A percentile compares a stretch with the other conserved stretches of the same genome.
These are phyloP conservation scores for Athalia rosae DNA, from an alignment of 2,888 invertebrate species.

Conservation along the genomic window DNA sequence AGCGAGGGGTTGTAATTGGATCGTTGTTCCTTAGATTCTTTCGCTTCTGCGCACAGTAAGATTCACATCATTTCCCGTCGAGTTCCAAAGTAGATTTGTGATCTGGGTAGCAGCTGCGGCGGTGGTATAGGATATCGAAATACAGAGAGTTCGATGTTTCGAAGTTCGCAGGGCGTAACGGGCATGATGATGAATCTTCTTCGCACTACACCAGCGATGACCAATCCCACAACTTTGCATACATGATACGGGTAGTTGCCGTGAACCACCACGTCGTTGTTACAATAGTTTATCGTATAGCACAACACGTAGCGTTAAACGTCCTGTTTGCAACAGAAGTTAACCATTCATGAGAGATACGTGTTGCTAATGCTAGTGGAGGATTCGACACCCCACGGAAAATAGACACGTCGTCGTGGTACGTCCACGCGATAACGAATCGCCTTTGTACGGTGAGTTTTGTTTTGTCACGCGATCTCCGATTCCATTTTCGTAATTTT, in stretches of 20 bases:
- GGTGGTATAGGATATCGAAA: not conserved
- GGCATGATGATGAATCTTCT: too few species aligned
- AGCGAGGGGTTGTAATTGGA: constrained; percentile 7
- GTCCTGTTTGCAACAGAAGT: constrained; percentile 40
- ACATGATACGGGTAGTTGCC: constrained; percentile 18
- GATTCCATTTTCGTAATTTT: too few species aligned
- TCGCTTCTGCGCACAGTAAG: not conserved
- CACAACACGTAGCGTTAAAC: constrained; percentile 6
- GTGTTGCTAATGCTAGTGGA: constrained; percentile 66
- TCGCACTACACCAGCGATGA: too few species aligned
- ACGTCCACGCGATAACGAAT: too few species aligned
- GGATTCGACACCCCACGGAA: constrained; percentile 42
- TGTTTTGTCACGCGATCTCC: too few species aligned
- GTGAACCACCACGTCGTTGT: constrained; percentile 62
- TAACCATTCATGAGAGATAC: constrained; percentile 66
- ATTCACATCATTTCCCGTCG: constrained; percentile 30
- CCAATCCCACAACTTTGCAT: too few species aligned
- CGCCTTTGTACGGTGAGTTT: too few species aligned
- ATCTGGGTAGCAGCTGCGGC: constrained; percentile 35
- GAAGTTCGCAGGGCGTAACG: too few species aligned
- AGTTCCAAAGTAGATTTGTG: constrained; percentile 40
- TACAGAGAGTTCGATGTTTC: too few species aligned
- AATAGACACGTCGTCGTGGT: constrained; percentile 35
- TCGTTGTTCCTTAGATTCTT: not conserved
- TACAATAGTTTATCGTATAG: constrained; percentile 59